phyloP scores from a whole-genome alignment of 1,140 invertebrate genomes.

The Brachionus plicatilis region DNA sequence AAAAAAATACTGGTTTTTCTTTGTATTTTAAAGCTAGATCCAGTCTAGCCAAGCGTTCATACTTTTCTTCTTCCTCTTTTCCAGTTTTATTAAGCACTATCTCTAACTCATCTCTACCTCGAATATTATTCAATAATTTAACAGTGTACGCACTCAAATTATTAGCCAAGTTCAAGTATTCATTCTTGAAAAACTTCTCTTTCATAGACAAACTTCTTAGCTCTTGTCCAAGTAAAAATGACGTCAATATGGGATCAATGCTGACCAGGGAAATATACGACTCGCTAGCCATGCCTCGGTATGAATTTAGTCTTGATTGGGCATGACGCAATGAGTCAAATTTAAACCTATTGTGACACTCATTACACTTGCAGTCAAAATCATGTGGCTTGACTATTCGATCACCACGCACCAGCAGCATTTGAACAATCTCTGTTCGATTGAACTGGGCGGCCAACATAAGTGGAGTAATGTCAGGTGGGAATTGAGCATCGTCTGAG shows the following conservation, averaged over 20 bases:
- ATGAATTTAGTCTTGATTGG: conserved; percentile 52
- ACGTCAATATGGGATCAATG: conserved; percentile 64
- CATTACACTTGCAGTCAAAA: conserved; percentile 61
- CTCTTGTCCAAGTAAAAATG: conserved; percentile 62
- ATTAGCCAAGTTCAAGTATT: conserved; percentile 60
- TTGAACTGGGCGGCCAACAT: conserved; percentile 49
- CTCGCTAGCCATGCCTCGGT: conserved; percentile 52
- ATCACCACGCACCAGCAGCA: conserved; percentile 52
- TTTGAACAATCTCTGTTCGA: conserved; percentile 49
- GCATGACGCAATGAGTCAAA: conserved; percentile 49
- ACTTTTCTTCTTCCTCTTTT: conserved; percentile 46
- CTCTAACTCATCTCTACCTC: conserved; percentile 53
- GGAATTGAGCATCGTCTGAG: conserved; percentile 45
- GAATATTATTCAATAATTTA: conserved; percentile 50
- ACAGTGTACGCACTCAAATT: conserved; percentile 57
- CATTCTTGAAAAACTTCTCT: conserved; percentile 44
- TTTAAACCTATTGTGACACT: conserved; percentile 57
- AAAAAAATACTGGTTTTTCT: conserved; percentile 45
- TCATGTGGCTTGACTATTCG: conserved; percentile 59
- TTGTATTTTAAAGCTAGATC: conserved; percentile 53
- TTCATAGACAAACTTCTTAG: conserved; percentile 47
- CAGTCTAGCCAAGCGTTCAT: conserved; percentile 51
- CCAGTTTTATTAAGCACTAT: conserved; percentile 50
- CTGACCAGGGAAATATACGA: conserved; percentile 64
- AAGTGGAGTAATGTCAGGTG: conserved; percentile 50